A percentile compares a stretch with the other conserved stretches of the same genome.
These are phyloP conservation scores for Eremobia ochroleuca DNA, from an alignment of 2,888 invertebrate species.

Conservation along the genomic window DNA sequence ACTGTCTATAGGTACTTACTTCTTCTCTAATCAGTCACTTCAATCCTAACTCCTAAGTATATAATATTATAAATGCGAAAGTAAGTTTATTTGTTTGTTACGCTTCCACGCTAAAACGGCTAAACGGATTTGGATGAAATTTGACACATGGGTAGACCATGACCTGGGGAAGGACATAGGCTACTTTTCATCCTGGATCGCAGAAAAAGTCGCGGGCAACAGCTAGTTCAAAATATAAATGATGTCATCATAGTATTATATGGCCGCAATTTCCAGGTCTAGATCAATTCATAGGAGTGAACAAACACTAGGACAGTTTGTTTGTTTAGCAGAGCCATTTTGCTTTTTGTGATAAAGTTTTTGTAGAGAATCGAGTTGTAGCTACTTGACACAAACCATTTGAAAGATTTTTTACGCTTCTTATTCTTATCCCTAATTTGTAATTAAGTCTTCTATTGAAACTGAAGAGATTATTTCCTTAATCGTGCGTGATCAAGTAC, in stretches of 20 bases:
- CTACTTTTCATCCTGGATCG: too few species aligned
- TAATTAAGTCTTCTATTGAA: constrained; percentile 33
- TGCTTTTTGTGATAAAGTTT: constrained; percentile 12
- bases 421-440: constrained; percentile 7
- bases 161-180: too few species aligned
- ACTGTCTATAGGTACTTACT: not conserved
- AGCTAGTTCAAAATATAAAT: not conserved
- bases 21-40: not conserved
- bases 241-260: not conserved
- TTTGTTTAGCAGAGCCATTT: not conserved
- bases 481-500: constrained; percentile 68
- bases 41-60: too few species aligned
- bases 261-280: constrained; percentile 31
- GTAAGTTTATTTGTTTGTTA: too few species aligned
- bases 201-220: too few species aligned
- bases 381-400: not conserved
- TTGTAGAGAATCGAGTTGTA: not conserved
- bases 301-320: constrained; percentile 2
- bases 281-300: constrained; percentile 1
- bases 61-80: too few species aligned
- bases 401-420: not conserved
- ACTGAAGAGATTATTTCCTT: constrained; percentile 58
- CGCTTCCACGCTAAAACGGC: too few species aligned
- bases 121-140: too few species aligned
- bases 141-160: too few species aligned